Base-by-base conservation (phyloP, 2,797 vertebrate species). In the Periparus ater region DNA sequence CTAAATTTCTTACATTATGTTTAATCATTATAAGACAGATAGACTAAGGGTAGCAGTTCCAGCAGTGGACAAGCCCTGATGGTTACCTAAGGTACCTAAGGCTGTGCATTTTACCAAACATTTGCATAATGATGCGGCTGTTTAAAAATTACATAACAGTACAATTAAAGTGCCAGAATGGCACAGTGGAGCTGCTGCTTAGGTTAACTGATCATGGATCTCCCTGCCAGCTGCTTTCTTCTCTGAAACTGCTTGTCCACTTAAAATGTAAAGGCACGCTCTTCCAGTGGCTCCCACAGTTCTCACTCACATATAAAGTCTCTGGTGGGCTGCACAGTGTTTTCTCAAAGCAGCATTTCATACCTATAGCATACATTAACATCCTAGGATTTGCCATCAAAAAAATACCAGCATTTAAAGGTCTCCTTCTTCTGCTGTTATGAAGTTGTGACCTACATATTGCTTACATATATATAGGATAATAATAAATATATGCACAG, bases 71-170 rank as follows among this genome's bases (percentile, higher is more conserved):
- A 91, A 94, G 91, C 74, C 85, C 50, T 79, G 77, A 83, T 95
- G 65, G 68, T 95, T 87, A 91, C 71, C 60, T 61, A 70, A 73
- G 48, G 32, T 91, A 95, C 86, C 81, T 55, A 88, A 91, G 47
- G 50, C 66, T 44, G 68, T 13, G 38, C 15, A 48, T 51, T 88
- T 83, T 11, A 87, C 78, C 84, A 80, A 61, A 67, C 13, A 67
- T 94, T 96, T 79, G 53, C 77, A 85, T 96, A 96, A 88, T 17
- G 66, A 80, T 92, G 72, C 66, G 1, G 72, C 71, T 74, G 82
- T 91, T 96, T 91, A 95, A 95, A 95, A 91, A 94, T 95, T 95
- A 93, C 63, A 74, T 85, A 94, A 94, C 57, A 60, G 32, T 22
- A 73, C 66, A 71, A 90, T 93, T 85, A 95, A 96, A 95, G 88